These are phyloP conservation scores for Noctua janthina DNA, from an alignment of 2,888 invertebrate species.

Conservation along the genomic window DNA sequence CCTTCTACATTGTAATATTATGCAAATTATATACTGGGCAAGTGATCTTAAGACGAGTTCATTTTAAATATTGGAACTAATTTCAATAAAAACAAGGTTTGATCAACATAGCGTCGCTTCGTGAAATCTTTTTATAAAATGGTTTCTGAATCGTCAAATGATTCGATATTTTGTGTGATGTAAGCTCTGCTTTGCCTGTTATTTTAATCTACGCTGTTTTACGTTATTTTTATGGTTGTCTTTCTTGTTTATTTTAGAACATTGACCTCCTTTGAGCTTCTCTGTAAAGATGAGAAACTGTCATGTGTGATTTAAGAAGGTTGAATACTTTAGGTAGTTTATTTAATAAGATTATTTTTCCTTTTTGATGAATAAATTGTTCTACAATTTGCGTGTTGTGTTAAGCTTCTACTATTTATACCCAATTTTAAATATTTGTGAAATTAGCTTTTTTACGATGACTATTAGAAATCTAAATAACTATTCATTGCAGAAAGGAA, in stretches of 20 bases:
- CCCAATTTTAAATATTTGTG: constrained; percentile 43
- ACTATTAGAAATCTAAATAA: constrained; percentile 37
- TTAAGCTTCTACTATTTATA: constrained; percentile 30
- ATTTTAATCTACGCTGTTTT: constrained; percentile 42
- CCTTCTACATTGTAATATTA: constrained; percentile 31
- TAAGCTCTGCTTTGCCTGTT: constrained; percentile 58
- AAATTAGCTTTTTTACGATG: constrained; percentile 57
- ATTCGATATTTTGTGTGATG: constrained; percentile 64
- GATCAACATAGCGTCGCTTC: constrained; percentile 31
- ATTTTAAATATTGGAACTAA: constrained; percentile 31
- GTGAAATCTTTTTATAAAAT: constrained; percentile 16
- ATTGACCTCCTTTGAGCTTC: constrained; percentile 57
- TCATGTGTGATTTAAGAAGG: constrained; percentile 16
- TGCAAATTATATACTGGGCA: constrained; percentile 45
- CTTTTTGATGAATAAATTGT: not conserved
- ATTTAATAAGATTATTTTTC: not conserved
- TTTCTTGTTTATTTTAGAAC: constrained; percentile 59
- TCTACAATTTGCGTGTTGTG: constrained; percentile 14
- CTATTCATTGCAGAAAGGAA: constrained; percentile 14
- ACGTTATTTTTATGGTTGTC: constrained; percentile 41
- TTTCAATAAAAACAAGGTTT: constrained; percentile 44
- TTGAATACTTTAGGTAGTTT: constrained; percentile 11
- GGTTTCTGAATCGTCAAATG: constrained; percentile 10
- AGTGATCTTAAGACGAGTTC: constrained; percentile 44
- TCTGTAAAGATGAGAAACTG: constrained; percentile 12